Base-by-base conservation (phyloP, 2,797 vertebrate genomes). In the Paratrypauchen microcephalus region DNA sequence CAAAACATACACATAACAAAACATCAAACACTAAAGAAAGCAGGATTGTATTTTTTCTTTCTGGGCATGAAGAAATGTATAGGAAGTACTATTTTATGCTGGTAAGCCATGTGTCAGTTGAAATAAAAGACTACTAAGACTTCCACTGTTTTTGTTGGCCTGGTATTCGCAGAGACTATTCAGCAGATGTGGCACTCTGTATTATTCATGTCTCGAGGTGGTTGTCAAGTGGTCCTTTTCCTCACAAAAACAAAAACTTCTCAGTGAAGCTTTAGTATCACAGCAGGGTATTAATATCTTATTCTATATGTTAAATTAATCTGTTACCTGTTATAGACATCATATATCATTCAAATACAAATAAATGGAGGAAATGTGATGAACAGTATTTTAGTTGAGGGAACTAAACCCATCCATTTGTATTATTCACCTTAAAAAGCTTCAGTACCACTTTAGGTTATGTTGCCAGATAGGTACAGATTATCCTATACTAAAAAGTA, bases 111-210 rank as follows among this genome's bases (percentile, higher is more conserved):
- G 45, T 63, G 36, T 26, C 61, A 63, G 39, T 24, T 24, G 5
- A 26, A 47, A 47, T 63, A 21, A 45, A 45, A 24, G 21, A 13
- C 13, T 18, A 45, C 61, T 8, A n/a, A 15, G 13, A 45, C 61
- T 45, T 16, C n/a, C n/a, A 24, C 39, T 63, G 61, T 45, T 63
- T 63, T 45, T 24, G 61, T 63, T 63, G 36, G 39, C 18, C 58
- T 36, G 57, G 58, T 60, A 9, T 60, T 36, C 18, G 18, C 58
- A 60, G 28, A 60, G 28, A 60, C 28, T 13, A 60, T 60, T 60
- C 58, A 60, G 58, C 58, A 60, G 58, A 60, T 60, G 58, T 60
- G 58, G 18, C 58, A 36, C 9, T 32, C 30, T 60, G 58, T 60
- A 60, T 60, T 32, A 60, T 60, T 60, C 58, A 60, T 60, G 58